Evolutionary conservation across 2,113 vertebrate species (phyloP).

Genomic region (Neomonachus schauinslandi): DNA sequence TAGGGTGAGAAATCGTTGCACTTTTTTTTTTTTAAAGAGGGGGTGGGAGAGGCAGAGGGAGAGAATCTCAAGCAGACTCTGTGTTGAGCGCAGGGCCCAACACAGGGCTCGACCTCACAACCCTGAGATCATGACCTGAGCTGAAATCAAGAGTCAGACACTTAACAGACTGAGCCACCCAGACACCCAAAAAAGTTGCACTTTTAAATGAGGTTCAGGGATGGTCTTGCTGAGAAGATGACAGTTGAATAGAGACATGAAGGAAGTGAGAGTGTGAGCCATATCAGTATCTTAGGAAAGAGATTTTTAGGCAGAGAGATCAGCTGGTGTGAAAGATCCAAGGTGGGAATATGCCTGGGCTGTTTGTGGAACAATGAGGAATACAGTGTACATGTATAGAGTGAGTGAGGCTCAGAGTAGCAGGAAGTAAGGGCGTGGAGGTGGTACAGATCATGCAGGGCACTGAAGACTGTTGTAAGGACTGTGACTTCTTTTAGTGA

Average conservation of each 20-base stretch:
- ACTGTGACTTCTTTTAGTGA: not conserved
- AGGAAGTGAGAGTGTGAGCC: not conserved
- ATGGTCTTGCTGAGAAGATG: not conserved
- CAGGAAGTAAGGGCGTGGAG: not conserved
- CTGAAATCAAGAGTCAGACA: not conserved
- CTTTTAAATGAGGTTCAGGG: not conserved
- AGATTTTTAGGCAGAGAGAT: not conserved
- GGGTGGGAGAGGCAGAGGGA: not conserved
- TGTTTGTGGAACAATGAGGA: not conserved
- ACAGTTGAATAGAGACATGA: not conserved
- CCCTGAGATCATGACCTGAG: not conserved
- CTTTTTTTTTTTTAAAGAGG: not conserved
- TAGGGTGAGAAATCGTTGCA: not conserved
- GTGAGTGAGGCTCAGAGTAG: not conserved
- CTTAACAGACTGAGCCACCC: not conserved
- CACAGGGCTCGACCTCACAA: not conserved
- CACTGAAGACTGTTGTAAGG: not conserved
- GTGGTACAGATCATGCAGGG: fast-evolving
- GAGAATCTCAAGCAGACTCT: not conserved
- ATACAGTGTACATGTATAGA: not conserved
- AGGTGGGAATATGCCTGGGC: not conserved
- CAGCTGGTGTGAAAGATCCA: not conserved
- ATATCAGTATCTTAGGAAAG: not conserved
- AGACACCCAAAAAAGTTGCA: not conserved
- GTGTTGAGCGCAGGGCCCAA: not conserved